Evolutionary conservation across 2,113 vertebrate species (phyloP), one percentile per base, ranked within the genome.

Genomic region (Pelodiscus sinensis): DNA sequence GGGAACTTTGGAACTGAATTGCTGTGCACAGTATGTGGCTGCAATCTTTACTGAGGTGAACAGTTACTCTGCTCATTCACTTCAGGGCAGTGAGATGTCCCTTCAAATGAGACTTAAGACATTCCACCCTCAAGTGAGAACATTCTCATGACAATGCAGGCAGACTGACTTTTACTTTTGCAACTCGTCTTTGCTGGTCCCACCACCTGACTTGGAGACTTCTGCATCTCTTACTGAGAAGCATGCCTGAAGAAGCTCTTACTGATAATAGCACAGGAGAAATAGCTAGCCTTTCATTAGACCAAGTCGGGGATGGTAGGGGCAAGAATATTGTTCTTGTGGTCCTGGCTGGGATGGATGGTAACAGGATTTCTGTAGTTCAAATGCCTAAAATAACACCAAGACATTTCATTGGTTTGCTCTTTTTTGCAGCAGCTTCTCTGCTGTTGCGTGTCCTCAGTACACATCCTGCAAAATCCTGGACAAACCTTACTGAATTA

Each of bases 1-100:
- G 21, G 71, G 24, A 9, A 8, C 5, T 71, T 8, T 79, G 0
- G 1, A 65, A 25, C 11, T 38, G 1, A 6, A 29, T 12, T 25
- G 5, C 50, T 24, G 50, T 29, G 25, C 9, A 14, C 0, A 0
- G 3, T 31, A 38, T 0, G 1, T 21, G 85, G 12, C 6, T 2
- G 10, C 31, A n/a, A 11, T 4, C 44, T 79, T 68, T n/a, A 38
- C 21, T 77, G 73, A 50, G 44, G 6, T 5, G 13, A 25, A 4
- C 10, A 56, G 35, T 13, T 16, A 81, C 68, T 0, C 1, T 44
- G 4, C 27, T 51, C 11, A 24, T 92, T 84, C 5, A 4, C 0
- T 0, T 1, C 56, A 51, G n/a, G 75, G 38, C 82, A 84, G 80
- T n/a, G 8, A 81, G 5, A 9, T 84, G 21, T 60, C 4, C 0